Evolutionary conservation across 2,113 vertebrate species (phyloP).

Genomic region (Diadophis punctatus): DNA sequence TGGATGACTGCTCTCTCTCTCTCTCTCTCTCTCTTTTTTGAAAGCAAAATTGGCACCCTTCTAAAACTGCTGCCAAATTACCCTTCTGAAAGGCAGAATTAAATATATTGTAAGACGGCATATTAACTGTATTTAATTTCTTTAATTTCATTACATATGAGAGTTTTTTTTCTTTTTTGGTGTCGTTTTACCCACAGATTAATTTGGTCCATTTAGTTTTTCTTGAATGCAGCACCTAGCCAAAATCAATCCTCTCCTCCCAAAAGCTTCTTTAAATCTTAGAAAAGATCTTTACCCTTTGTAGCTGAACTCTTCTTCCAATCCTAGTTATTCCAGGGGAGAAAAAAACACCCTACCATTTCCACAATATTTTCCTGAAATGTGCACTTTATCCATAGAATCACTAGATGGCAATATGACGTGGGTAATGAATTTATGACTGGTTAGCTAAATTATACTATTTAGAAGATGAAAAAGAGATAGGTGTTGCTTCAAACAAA

Average conservation of each 20-base stretch:
- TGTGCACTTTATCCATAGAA: fast-evolving
- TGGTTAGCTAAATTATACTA: neutral
- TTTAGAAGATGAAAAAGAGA: neutral
- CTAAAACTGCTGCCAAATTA: neutral
- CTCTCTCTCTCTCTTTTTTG: neutral
- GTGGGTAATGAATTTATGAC: neutral
- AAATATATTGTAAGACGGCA: neutral
- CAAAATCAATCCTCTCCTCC: neutral
- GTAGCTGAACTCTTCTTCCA: neutral
- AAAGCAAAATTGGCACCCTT: neutral
- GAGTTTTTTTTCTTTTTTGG: neutral
- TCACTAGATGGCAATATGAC: conserved; percentile 58
- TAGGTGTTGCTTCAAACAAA: neutral
- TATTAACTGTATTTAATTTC: neutral
- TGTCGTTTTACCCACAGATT: neutral
- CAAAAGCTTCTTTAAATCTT: neutral
- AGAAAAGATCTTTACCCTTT: neutral
- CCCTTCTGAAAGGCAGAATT: neutral
- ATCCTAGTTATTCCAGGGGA: neutral
- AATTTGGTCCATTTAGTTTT: neutral
- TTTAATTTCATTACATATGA: neutral
- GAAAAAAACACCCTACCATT: neutral
- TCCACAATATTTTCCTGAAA: neutral
- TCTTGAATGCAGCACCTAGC: neutral
- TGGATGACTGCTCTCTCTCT: neutral